Evolutionary conservation across 2,113 vertebrate genomes (phyloP), one percentile per base, ranked within the genome.

Genomic region (Steatornis caripensis): DNA sequence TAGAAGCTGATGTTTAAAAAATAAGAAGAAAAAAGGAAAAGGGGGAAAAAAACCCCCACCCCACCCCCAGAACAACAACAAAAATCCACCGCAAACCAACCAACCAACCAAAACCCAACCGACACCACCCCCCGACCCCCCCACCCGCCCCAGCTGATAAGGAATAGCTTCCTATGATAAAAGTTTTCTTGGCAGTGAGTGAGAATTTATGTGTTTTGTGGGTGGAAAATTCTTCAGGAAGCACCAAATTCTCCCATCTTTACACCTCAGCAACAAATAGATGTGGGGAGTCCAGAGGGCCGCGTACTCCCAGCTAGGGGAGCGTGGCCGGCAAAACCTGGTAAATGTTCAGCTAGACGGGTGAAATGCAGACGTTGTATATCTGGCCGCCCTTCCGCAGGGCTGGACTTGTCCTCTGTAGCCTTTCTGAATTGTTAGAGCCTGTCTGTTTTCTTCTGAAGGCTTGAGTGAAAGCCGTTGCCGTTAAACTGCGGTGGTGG

Each of bases 401-500:
- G 54, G 39, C 61, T 89, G 69, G 37, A 27, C 51, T 88, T 0
- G 5, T 53, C 60, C 83, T 75, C 32, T 84, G 55, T 17, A 43
- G 68, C 60, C 34, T 78, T 71, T 54, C n/a, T n/a, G n/a, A 68
- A 37, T 24, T 76, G 55, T 82, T 87, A 37, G 55, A 85, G 49
- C 51, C 70, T 91, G 36, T 34, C 60, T 94, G 46, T 76, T 89
- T 81, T 84, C 60, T 91, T 93, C 81, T 71, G 61, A 82, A 96
- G 85, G 57, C 54, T 27, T 57, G 79, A 80, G 65, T 66, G 74
- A 82, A 66, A 84, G 64, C 53, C 4, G 2, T 75, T 84, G 68
- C 64, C 2, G 7, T 55, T 75, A 84, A 78, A 22, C 68, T 51
- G 79, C 41, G 51, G 21, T 65, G 62, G 58, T 77, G 85, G 74